Evolutionary conservation across 2,888 invertebrate species (phyloP).

Genomic region (Hetaerina titia): DNA sequence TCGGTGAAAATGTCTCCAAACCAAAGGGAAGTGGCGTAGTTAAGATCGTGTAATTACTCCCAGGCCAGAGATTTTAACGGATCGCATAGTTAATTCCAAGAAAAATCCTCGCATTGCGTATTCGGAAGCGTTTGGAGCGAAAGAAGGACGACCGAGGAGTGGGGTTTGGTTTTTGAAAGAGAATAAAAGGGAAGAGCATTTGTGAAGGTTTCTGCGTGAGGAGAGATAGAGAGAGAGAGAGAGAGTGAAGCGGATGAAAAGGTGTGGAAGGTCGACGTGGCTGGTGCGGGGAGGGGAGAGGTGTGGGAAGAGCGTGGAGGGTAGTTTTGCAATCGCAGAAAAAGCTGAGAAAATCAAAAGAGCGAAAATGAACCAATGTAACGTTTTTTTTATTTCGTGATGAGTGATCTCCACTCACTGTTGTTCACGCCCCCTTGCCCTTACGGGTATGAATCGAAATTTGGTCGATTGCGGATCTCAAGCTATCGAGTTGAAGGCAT

Average conservation of each 20-base stretch:
- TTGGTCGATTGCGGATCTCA: too few relatives aligned
- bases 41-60: slow-evolving; percentile 17
- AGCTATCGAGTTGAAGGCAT: too few relatives aligned
- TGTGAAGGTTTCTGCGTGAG: slow-evolving; percentile 48
- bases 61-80: slow-evolving; percentile 23
- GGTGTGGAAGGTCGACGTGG: background rate
- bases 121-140: slow-evolving; percentile 52
- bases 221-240: background rate
- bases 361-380: too few relatives aligned
- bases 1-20: slow-evolving; percentile 2
- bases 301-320: background rate
- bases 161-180: background rate
- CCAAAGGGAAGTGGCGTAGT: slow-evolving; percentile 15
- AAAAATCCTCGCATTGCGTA: background rate
- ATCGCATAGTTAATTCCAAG: slow-evolving; percentile 8
- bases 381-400: too few relatives aligned
- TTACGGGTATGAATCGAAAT: too few relatives aligned
- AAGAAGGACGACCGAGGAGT: background rate
- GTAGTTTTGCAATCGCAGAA: background rate
- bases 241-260: background rate
- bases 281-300: background rate
- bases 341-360: too few relatives aligned
- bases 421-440: too few relatives aligned
- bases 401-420: too few relatives aligned
- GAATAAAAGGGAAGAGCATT: background rate